These are phyloP conservation scores for Tetanocera ferruginea DNA, from an alignment of 2,888 invertebrate species.

Conservation along the genomic window DNA sequence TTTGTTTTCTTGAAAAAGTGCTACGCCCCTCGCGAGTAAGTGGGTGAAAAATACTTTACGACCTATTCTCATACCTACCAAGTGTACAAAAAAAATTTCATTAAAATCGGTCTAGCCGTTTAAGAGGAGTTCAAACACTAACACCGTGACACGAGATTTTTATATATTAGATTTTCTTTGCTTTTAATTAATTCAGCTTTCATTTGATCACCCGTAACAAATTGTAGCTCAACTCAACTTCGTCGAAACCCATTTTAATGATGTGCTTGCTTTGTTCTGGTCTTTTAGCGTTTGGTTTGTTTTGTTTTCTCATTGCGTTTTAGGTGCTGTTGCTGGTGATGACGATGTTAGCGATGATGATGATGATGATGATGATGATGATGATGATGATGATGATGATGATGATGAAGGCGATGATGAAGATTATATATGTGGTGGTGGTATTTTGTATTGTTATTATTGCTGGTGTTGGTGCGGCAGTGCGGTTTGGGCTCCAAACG, in stretches of 20 bases:
- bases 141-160: too few relatives aligned
- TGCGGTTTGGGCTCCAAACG: slow-evolving; percentile 40
- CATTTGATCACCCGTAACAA: too few relatives aligned
- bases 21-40: too few relatives aligned
- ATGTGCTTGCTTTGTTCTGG: background rate
- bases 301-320: slow-evolving; percentile 12
- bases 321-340: slow-evolving; percentile 28
- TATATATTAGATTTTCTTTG: too few relatives aligned
- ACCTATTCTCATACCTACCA: too few relatives aligned
- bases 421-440: slow-evolving; percentile 32
- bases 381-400: slow-evolving; percentile 27
- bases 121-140: too few relatives aligned
- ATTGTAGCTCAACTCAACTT: background rate
- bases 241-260: background rate
- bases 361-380: slow-evolving; percentile 34
- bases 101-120: too few relatives aligned
- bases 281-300: slow-evolving; percentile 17
- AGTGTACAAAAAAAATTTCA: too few relatives aligned
- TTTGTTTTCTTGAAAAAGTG: too few relatives aligned
- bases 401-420: slow-evolving; percentile 34
- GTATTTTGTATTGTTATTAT: background rate
- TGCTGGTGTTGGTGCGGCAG: slow-evolving; percentile 25
- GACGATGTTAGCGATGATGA: slow-evolving; percentile 1
- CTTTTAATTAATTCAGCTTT: too few relatives aligned
- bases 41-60: too few relatives aligned